phyloP scores from a whole-genome alignment of 2,797 vertebrate genomes.

The Vipera latastei region DNA sequence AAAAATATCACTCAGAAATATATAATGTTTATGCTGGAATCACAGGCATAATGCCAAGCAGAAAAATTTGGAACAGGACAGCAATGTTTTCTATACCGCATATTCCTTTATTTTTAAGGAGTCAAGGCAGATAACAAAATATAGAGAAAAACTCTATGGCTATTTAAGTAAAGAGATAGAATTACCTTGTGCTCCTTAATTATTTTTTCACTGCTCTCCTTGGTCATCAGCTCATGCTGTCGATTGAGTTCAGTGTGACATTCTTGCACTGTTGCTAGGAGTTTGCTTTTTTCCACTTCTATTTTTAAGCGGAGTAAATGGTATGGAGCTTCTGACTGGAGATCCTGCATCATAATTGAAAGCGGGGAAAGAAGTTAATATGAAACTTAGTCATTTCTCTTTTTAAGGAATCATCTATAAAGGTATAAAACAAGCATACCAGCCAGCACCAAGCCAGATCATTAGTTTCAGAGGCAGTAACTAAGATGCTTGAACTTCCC shows the following conservation, averaged over 20 bases:
- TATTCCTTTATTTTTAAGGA: neutral
- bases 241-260: slow-evolving; percentile 84
- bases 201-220: slow-evolving; percentile 87
- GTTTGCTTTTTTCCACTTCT: slow-evolving; percentile 83
- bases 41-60: neutral
- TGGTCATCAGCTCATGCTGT: slow-evolving; percentile 82
- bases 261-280: slow-evolving; percentile 82
- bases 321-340: slow-evolving; percentile 88
- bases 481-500: neutral
- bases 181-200: slow-evolving; percentile 89
- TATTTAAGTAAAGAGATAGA: neutral
- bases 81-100: neutral
- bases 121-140: neutral
- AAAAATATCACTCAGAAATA: neutral
- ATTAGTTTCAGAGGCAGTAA: neutral
- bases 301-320: slow-evolving; percentile 90
- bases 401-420: neutral
- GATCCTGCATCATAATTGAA: slow-evolving; percentile 74
- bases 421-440: neutral
- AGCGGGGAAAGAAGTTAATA: slow-evolving; percentile 19
- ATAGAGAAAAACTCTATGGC: neutral
- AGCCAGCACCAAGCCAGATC: neutral
- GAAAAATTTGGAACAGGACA: neutral
- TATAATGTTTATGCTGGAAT: neutral
- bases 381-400: neutral